Evolutionary conservation across 2,888 invertebrate species (phyloP).

Genomic region (Leucozona laternaria): DNA sequence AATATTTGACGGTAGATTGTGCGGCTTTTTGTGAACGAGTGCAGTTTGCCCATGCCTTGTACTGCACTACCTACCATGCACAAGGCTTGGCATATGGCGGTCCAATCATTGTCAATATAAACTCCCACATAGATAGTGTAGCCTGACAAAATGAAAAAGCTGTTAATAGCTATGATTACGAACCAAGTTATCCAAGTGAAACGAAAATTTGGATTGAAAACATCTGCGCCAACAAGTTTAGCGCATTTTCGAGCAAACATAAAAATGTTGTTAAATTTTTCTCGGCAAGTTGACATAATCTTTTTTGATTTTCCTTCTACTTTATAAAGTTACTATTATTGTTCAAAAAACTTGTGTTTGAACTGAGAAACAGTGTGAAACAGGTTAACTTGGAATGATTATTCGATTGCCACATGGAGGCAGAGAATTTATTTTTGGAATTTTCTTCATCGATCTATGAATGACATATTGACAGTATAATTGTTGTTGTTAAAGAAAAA

Average conservation of each 20-base stretch:
- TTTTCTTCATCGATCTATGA: neutral
- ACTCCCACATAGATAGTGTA: constrained; percentile 78
- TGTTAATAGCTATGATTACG: constrained; percentile 57
- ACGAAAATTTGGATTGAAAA: constrained; percentile 74
- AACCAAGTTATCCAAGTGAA: constrained; percentile 76
- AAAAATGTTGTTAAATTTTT: constrained; percentile 1
- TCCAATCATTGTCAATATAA: constrained; percentile 76
- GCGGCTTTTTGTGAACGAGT: neutral
- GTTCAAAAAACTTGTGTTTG: neutral
- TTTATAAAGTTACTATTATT: too few relatives aligned
- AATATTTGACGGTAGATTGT: neutral
- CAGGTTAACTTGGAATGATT: neutral
- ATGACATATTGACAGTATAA: constrained; percentile 39
- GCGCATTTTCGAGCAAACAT: constrained; percentile 23
- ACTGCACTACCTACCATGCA: constrained; percentile 76
- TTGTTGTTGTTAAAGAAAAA: neutral
- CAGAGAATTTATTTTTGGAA: neutral
- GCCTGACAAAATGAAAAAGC: constrained; percentile 73
- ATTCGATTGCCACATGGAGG: too few relatives aligned
- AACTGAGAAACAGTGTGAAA: neutral
- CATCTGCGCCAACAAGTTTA: constrained; percentile 76
- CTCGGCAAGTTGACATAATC: constrained; percentile 27
- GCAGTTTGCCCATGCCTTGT: neutral
- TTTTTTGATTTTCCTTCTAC: neutral
- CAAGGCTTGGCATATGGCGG: constrained; percentile 76